Base-by-base conservation (phyloP, 2,888 invertebrate species). In the Aphidius colemani region DNA sequence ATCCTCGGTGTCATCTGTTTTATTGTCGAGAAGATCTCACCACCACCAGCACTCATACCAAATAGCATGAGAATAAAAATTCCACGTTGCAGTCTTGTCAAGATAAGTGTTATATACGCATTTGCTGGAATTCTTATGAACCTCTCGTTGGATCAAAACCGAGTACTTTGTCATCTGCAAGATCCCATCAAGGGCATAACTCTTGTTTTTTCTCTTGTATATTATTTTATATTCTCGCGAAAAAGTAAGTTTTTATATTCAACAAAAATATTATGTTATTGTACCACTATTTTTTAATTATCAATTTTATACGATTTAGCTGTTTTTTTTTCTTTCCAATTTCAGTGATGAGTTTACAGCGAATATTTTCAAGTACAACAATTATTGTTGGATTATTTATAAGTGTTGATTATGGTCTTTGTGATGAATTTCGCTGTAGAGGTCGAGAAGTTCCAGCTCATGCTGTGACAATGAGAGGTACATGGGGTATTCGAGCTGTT, bases 181-280 rank as follows among this genome's bases (percentile, higher is more conserved):
- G 88, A 88, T 76, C 88, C 88, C 1, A 84, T 88, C 49, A 86
- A 88, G 73, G 87, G 86, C 59, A 82, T 87, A 51, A 82, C 85
- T 6, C 75, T 88, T 59, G 85, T 87, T 8, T 87, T 86, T 72
- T 85, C 87, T 0, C 77, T 87, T 58, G 82, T 87, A 10, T 86
- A 85, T 75, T 87, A 87, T 73, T 87, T 87, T 79, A 86, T 87
- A 77, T 86, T 86, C 74, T 87, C 87, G 71, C 84, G 84, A 70
- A 86, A 86, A 80, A 83, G 87, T 87, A 79, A 85, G 11, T 11
- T 50, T 9, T 10, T 18, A 48, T n/a, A n/a, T 7, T 41, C 53
- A 46, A 41, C 44, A 56, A 18, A 18, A 18, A 18, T 18, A 18
- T 18, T 18, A 18, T 18, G 2, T 2, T 18, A n/a, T 18, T 18